These are phyloP conservation scores for Cetonia aurata DNA, from an alignment of 2,888 invertebrate genomes.

Conservation along the genomic window DNA sequence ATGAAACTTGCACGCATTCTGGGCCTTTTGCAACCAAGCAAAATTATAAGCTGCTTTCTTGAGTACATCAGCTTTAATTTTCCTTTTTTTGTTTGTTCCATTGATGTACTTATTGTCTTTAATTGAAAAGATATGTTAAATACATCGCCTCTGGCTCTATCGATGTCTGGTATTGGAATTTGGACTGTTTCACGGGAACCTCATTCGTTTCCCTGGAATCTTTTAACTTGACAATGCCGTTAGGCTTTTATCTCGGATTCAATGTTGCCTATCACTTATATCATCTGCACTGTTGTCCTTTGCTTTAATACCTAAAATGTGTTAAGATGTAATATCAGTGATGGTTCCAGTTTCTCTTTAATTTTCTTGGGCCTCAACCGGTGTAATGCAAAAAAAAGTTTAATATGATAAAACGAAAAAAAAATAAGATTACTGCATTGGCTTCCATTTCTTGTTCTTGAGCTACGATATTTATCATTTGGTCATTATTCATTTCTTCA, in stretches of 20 bases:
- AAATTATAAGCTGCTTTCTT: background rate
- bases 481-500: background rate
- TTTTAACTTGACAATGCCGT: background rate
- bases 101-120: too few species aligned
- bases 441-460: background rate
- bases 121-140: too few species aligned
- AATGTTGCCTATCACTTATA: too few species aligned
- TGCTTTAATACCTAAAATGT: too few species aligned
- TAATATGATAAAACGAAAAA: slow-evolving; percentile 4
- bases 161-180: slow-evolving; percentile 27
- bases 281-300: too few species aligned
- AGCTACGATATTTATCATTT: background rate
- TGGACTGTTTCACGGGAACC: slow-evolving; percentile 1
- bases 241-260: too few species aligned
- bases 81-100: too few species aligned
- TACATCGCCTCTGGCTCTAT: slow-evolving; percentile 25
- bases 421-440: background rate
- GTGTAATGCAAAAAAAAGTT: background rate
- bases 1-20: too few species aligned
- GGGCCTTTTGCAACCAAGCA: background rate
- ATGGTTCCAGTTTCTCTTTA: too few species aligned
- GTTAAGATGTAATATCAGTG: too few species aligned
- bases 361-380: too few species aligned
- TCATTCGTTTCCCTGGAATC: background rate
- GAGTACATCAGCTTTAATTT: too few species aligned